Conservation (phyloP, 2,888 invertebrate species). For the Ashinkailepas kermadecensis region DNA sequence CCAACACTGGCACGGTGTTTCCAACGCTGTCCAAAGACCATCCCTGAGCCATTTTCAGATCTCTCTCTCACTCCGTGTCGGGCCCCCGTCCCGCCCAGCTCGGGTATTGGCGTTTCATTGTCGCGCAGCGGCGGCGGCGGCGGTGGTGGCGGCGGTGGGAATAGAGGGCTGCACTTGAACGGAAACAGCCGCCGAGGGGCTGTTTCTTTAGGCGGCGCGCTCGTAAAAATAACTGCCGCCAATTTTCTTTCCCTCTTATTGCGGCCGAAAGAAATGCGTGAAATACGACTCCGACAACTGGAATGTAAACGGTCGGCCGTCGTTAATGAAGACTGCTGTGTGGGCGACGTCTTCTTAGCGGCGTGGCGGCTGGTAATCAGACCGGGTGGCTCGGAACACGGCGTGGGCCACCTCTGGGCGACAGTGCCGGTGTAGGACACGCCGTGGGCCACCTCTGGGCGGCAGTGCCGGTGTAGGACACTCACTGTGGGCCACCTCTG, state of each 20-base stretch:
- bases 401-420: too few relatives aligned
- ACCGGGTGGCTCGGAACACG: background rate
- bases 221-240: constrained; percentile 21
- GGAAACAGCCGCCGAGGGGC: background rate
- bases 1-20: background rate
- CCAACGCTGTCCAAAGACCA: background rate
- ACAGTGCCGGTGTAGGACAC: too few relatives aligned
- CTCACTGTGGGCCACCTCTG: too few relatives aligned
- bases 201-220: background rate
- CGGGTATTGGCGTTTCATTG: background rate
- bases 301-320: background rate
- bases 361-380: background rate
- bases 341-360: background rate
- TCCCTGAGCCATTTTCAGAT: background rate
- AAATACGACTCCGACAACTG: background rate
- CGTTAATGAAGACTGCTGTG: background rate
- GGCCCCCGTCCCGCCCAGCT: background rate
- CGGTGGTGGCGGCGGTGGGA: background rate
- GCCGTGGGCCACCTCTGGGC: too few relatives aligned
- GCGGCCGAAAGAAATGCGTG: constrained; percentile 9
- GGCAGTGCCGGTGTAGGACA: too few relatives aligned
- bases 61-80: background rate
- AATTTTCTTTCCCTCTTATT: constrained; percentile 20
- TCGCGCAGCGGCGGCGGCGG: background rate
- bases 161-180: background rate